These are phyloP conservation scores for Euwallacea fornicatus DNA, from an alignment of 1,140 invertebrate species.

Conservation along the genomic window DNA sequence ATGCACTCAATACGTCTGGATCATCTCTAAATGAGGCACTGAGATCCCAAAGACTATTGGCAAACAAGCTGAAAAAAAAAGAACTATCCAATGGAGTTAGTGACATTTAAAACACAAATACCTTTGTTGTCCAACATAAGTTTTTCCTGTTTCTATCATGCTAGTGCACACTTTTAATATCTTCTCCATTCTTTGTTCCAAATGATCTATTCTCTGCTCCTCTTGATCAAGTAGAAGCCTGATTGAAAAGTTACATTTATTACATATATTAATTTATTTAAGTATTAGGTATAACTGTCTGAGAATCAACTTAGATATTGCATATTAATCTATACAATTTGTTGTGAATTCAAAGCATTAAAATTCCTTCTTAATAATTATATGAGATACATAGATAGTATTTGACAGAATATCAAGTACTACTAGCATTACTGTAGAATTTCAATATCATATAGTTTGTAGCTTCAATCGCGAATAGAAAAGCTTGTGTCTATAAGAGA, in stretches of 20 bases:
- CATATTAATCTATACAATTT: not conserved
- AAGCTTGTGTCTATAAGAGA: no score
- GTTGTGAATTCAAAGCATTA: not conserved
- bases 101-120: constrained; percentile 47
- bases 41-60: constrained; percentile 82
- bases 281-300: constrained; percentile 22
- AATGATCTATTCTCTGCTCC: constrained; percentile 79
- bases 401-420: no score
- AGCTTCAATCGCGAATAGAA: no score
- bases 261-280: constrained; percentile 26
- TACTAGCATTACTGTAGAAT: no score
- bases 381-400: not conserved
- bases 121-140: constrained; percentile 84
- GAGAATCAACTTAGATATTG: constrained; percentile 5
- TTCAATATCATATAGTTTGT: no score
- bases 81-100: not conserved
- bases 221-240: constrained; percentile 81
- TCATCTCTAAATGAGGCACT: constrained; percentile 77
- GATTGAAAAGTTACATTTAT: constrained; percentile 50
- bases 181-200: constrained; percentile 87
- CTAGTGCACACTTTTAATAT: constrained; percentile 80
- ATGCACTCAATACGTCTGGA: constrained; percentile 64
- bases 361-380: not conserved
- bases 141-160: constrained; percentile 87
- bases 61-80: constrained; percentile 66